A percentile compares a stretch with the other conserved stretches of the same genome.
Evolutionary conservation across 2,797 vertebrate species (phyloP).

Genomic region (Hemibagrus guttatus): DNA sequence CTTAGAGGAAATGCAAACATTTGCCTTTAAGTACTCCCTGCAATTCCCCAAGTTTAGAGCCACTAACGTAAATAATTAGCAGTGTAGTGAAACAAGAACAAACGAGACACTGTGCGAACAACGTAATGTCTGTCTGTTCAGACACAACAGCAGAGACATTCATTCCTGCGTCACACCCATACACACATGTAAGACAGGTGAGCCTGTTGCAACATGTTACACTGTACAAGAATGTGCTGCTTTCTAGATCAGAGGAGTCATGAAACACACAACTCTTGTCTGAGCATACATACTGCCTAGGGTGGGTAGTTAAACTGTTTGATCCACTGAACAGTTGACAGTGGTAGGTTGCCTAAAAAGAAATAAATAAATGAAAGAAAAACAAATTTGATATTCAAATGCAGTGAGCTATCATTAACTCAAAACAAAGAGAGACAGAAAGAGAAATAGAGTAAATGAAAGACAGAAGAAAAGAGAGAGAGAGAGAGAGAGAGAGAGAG

Average conservation of each 20-base stretch:
- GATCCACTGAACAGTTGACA: background rate
- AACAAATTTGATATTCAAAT: background rate
- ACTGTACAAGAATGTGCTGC: conserved; percentile 27
- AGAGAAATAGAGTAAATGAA: background rate
- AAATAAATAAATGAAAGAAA: background rate
- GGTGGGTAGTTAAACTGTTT: background rate
- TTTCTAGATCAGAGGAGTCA: conserved; percentile 19
- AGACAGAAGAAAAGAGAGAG: background rate
- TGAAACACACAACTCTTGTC: background rate
- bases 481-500: background rate
- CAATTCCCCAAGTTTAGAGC: conserved; percentile 16
- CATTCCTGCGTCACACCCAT: conserved; percentile 42
- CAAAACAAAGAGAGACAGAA: conserved; percentile 10
- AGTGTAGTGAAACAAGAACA: conserved; percentile 37
- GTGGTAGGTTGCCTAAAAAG: background rate
- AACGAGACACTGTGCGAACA: conserved; percentile 42
- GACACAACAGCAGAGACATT: conserved; percentile 51
- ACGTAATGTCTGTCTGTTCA: conserved; percentile 39
- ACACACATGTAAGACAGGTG: conserved; percentile 39
- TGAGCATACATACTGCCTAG: background rate
- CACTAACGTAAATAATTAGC: conserved; percentile 38
- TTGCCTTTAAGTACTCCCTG: conserved; percentile 26
- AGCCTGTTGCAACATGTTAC: conserved; percentile 50
- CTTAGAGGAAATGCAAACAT: conserved; percentile 36
- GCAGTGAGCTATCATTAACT: background rate